These are phyloP conservation scores for Sicus ferrugineus DNA, from an alignment of 2,888 invertebrate genomes.

Conservation along the genomic window DNA sequence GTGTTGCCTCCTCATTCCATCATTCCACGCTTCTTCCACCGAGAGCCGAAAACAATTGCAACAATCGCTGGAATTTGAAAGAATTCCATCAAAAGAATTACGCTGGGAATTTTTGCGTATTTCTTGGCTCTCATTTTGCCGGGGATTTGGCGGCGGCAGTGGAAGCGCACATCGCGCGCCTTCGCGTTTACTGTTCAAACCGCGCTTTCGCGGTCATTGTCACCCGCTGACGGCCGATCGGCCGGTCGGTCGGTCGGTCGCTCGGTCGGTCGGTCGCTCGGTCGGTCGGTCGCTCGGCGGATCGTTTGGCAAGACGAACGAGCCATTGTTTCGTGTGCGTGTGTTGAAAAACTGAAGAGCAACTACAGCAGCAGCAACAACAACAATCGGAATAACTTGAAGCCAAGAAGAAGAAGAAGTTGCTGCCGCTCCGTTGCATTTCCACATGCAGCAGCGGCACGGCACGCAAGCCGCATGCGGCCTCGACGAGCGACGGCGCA, in stretches of 20 bases:
- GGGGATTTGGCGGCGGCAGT: slow-evolving; percentile 1
- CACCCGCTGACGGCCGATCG: slow-evolving; percentile 45
- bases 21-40: slow-evolving; percentile 6
- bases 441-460: slow-evolving; percentile 23
- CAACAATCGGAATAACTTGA: not conserved
- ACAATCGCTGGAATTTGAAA: slow-evolving; percentile 42
- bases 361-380: not conserved
- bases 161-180: slow-evolving; percentile 20
- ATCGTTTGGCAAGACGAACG: slow-evolving; percentile 49
- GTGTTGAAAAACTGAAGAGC: slow-evolving; percentile 8
- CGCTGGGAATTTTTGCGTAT: slow-evolving; percentile 52
- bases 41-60: slow-evolving; percentile 33
- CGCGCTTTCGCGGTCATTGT: slow-evolving; percentile 51
- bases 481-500: slow-evolving; percentile 12
- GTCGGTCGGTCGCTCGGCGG: not conserved
- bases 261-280: not conserved
- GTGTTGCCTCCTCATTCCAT: too few species aligned
- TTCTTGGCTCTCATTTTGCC: slow-evolving; percentile 40
- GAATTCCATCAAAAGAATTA: slow-evolving; percentile 57
- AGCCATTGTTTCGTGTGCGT: slow-evolving; percentile 48
- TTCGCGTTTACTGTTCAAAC: slow-evolving; percentile 30
- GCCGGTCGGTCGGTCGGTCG: not conserved
- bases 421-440: slow-evolving; percentile 16
- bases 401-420: not conserved
- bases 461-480: slow-evolving; percentile 15